phyloP scores from a whole-genome alignment of 2,888 invertebrate species.

The Drosophila falleni region DNA sequence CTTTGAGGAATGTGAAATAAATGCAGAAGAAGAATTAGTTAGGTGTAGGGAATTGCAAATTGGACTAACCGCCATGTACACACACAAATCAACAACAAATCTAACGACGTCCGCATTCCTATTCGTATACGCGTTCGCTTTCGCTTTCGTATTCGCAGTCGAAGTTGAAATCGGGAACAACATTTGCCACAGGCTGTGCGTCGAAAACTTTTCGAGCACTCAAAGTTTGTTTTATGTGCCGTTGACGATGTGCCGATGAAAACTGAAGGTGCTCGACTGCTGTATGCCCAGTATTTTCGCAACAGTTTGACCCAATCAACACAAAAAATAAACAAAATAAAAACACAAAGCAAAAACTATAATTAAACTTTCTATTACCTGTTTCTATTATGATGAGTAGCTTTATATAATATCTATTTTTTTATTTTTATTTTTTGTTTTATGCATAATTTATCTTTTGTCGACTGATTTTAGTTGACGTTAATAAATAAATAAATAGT shows the following conservation, averaged over 20 bases:
- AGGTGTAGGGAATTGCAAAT: conserved; percentile 27
- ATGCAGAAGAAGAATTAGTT: not conserved
- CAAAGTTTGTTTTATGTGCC: conserved; percentile 71
- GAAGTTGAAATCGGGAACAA: conserved; percentile 11
- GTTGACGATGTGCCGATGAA: conserved; percentile 36
- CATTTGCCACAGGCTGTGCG: conserved; percentile 72
- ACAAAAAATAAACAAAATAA: too few species aligned
- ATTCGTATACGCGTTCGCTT: not conserved
- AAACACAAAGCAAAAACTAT: too few species aligned
- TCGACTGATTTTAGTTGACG: too few species aligned
- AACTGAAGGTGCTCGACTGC: not conserved
- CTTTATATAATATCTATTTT: too few species aligned
- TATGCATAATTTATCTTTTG: too few species aligned
- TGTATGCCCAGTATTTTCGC: not conserved
- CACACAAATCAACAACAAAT: conserved; percentile 24
- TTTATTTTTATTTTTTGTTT: too few species aligned
- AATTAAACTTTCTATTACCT: too few species aligned
- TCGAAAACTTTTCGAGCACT: conserved; percentile 61
- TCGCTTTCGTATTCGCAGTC: not conserved
- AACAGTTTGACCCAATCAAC: too few species aligned
- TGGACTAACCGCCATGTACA: conserved; percentile 31
- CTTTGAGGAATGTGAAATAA: conserved; percentile 20
- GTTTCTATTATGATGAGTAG: too few species aligned
- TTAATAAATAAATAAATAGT: too few species aligned
- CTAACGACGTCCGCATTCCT: not conserved